Conservation (phyloP, 2,888 invertebrate species). For the Oscheius sp. region DNA sequence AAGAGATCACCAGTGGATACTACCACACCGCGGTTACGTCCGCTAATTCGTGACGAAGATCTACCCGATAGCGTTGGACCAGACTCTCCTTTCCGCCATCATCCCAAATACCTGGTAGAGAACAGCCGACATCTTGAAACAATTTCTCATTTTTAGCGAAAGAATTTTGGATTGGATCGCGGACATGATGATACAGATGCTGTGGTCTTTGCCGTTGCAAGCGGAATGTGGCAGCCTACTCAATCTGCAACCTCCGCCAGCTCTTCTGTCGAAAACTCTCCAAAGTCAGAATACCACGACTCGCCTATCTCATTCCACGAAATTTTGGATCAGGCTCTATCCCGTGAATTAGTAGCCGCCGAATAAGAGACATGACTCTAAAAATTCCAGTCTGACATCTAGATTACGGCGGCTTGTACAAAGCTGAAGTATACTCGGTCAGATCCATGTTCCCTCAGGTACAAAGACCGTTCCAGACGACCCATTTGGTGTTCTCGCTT, state of each 20-base stretch:
- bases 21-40: slow-evolving; percentile 42
- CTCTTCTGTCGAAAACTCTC: slow-evolving; percentile 22
- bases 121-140: not conserved
- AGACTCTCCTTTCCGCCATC: slow-evolving; percentile 59
- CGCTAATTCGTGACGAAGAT: slow-evolving; percentile 53
- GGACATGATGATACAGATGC: slow-evolving; percentile 16
- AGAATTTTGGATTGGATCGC: slow-evolving; percentile 18
- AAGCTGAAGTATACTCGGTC: too few relatives aligned
- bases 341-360: slow-evolving; percentile 31
- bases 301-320: slow-evolving; percentile 27
- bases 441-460: slow-evolving; percentile 18
- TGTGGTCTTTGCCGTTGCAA: slow-evolving; percentile 27
- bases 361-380: slow-evolving; percentile 25
- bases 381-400: slow-evolving; percentile 19
- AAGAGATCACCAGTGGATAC: slow-evolving; percentile 36
- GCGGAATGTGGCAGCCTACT: slow-evolving; percentile 19
- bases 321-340: slow-evolving; percentile 23
- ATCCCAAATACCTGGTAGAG: slow-evolving; percentile 62
- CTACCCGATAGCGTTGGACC: slow-evolving; percentile 61
- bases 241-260: slow-evolving; percentile 10
- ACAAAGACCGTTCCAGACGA: slow-evolving; percentile 16
- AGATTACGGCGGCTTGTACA: slow-evolving; percentile 14
- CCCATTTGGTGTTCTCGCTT: slow-evolving; percentile 25
- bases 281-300: slow-evolving; percentile 15
- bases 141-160: not conserved